These are phyloP conservation scores for Whitmania pigra DNA, from an alignment of 1,140 invertebrate species.

Conservation along the genomic window DNA sequence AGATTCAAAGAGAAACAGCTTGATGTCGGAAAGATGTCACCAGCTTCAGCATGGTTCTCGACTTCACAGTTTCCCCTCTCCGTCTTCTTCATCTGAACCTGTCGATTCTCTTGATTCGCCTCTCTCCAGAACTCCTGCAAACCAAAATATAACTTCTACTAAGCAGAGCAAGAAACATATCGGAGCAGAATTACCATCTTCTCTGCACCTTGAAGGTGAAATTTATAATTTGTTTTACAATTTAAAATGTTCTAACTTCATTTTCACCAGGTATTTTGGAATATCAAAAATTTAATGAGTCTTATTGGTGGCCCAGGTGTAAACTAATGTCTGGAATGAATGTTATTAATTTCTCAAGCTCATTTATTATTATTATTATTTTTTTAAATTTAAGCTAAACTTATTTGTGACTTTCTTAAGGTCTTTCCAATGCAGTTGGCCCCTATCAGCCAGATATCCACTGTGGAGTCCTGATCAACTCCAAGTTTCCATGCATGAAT, in stretches of 20 bases:
- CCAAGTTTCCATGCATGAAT: not conserved
- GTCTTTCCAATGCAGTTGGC: too few relatives aligned
- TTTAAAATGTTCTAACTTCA: too few relatives aligned
- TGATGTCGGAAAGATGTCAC: not conserved
- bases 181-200: not conserved
- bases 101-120: constrained; percentile 1
- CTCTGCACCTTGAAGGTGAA: too few relatives aligned
- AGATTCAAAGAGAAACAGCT: not conserved
- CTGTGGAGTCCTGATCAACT: not conserved
- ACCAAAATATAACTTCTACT: not conserved
- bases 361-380: too few relatives aligned
- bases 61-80: constrained; percentile 3
- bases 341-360: too few relatives aligned
- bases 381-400: too few relatives aligned
- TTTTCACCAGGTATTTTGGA: too few relatives aligned
- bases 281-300: too few relatives aligned
- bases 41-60: not conserved
- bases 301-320: too few relatives aligned
- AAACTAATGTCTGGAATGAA: too few relatives aligned
- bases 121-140: not conserved
- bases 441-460: constrained; percentile 5
- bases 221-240: too few relatives aligned
- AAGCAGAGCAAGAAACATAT: not conserved
- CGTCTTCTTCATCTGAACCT: constrained; percentile 3
- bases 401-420: too few relatives aligned